Percentiles rank a stretch among this genome's conserved stretches.
phyloP scores from a whole-genome alignment of 2,113 vertebrate genomes.

The Balaeniceps rex region DNA sequence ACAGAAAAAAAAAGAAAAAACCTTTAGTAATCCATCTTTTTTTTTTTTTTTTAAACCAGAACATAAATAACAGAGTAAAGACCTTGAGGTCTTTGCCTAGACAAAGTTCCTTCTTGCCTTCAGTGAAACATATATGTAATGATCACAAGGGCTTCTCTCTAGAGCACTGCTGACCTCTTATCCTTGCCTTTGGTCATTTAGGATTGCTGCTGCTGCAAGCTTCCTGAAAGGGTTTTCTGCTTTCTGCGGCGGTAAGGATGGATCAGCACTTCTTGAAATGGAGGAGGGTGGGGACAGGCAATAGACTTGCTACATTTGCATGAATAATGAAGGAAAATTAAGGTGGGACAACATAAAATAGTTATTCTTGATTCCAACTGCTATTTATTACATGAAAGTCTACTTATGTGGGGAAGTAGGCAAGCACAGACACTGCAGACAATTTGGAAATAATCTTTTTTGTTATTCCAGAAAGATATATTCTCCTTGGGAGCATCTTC shows the following conservation, averaged over 20 bases:
- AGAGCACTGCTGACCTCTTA: not conserved
- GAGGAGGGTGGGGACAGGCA: not conserved
- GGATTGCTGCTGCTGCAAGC: not conserved
- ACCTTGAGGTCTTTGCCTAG: not conserved
- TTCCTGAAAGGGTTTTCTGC: not conserved
- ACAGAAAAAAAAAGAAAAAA: not conserved
- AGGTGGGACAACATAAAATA: not conserved
- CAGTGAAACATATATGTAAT: rapidly evolving
- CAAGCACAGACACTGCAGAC: not conserved
- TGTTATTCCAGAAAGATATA: not conserved
- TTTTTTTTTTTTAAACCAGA: not conserved
- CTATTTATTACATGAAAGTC: not conserved
- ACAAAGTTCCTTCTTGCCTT: not conserved
- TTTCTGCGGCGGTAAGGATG: not conserved
- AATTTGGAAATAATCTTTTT: not conserved
- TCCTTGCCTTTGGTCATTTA: not conserved
- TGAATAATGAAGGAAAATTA: not conserved
- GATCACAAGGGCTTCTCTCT: not conserved
- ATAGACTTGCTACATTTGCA: not conserved
- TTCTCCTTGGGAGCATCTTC: not conserved
- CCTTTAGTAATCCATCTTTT: not conserved
- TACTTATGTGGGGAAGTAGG: rapidly evolving
- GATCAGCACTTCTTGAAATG: not conserved
- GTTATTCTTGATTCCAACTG: not conserved
- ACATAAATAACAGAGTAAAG: not conserved